A percentile compares a stretch with the other conserved stretches of the same genome.
Conservation (phyloP, 1,140 invertebrate species). For the Anastrepha ludens region DNA sequence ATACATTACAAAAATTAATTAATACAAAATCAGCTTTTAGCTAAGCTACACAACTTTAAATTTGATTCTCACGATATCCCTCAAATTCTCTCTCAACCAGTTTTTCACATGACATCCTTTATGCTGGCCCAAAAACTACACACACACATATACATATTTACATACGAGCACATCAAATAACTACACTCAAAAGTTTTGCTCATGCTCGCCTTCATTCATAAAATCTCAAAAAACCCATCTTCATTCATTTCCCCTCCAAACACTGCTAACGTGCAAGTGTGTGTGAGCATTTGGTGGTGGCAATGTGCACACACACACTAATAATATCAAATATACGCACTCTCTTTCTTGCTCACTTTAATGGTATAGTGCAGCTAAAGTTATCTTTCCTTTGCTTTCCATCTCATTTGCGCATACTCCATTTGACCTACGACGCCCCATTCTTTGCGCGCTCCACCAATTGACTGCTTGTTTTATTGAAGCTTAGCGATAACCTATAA, state of each 20-base stretch:
- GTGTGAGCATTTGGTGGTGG: not conserved
- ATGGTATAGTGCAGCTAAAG: not conserved
- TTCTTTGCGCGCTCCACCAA: slow-evolving; percentile 63
- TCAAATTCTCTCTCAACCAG: slow-evolving; percentile 31
- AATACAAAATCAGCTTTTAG: not conserved
- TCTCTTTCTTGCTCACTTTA: not conserved
- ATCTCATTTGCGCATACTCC: slow-evolving; percentile 34
- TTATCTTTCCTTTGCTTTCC: not conserved
- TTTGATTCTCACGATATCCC: not conserved
- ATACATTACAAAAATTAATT: no score
- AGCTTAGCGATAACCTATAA: slow-evolving; percentile 67
- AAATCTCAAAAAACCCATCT: not conserved
- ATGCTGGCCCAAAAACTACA: not conserved
- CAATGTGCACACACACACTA: not conserved
- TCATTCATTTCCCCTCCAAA: slow-evolving; percentile 20
- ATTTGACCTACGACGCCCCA: slow-evolving; percentile 62
- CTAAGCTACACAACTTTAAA: not conserved
- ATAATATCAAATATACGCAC: not conserved
- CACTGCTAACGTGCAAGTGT: not conserved
- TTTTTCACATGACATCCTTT: slow-evolving; percentile 12
- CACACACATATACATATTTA: not conserved
- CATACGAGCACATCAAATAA: not conserved
- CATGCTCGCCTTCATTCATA: slow-evolving; percentile 15
- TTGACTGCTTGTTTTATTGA: slow-evolving; percentile 60
- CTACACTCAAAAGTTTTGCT: not conserved